Conservation (phyloP, 2,113 vertebrate genomes). For the Oncorhynchus clarkii region DNA sequence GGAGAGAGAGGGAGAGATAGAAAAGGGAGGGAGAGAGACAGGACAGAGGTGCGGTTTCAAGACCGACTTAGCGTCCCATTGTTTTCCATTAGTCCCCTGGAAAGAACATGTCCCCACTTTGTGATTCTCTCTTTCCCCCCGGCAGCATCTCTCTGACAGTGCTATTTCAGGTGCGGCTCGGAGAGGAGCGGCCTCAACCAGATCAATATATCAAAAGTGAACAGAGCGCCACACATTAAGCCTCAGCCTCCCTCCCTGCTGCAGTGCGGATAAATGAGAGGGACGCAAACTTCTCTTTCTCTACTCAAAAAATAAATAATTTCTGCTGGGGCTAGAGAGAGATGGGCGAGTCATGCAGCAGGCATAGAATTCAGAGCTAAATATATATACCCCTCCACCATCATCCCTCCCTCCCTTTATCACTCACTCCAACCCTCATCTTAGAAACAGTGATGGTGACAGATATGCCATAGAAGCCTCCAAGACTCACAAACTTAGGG, state of each 20-base stretch:
- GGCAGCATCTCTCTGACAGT: conserved; percentile 21
- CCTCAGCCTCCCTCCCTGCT: conserved; percentile 35
- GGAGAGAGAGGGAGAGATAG: conserved; percentile 6
- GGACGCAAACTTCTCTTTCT: conserved; percentile 34
- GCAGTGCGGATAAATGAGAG: conserved; percentile 31
- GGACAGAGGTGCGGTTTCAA: conserved; percentile 18
- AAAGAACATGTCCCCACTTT: conserved; percentile 31
- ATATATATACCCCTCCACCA: conserved; percentile 4
- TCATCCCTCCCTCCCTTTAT: not conserved
- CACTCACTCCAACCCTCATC: conserved; percentile 6
- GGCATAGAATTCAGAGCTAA: conserved; percentile 12
- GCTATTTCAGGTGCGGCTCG: conserved; percentile 68
- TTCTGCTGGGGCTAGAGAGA: not conserved
- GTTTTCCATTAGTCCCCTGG: conserved; percentile 31
- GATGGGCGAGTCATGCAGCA: conserved; percentile 3
- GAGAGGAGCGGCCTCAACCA: conserved; percentile 21
- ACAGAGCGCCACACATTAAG: conserved; percentile 31
- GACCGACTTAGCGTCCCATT: conserved; percentile 35
- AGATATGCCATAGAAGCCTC: conserved; percentile 7
- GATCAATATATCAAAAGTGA: conserved; percentile 64
- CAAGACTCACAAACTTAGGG: conserved; percentile 5
- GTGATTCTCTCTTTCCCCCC: conserved; percentile 5
- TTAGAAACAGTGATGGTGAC: conserved; percentile 21
- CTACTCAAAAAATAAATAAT: not conserved
- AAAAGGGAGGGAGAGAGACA: not conserved